Evolutionary conservation across 2,888 invertebrate species (phyloP).

Genomic region (Drosophila paracracens): DNA sequence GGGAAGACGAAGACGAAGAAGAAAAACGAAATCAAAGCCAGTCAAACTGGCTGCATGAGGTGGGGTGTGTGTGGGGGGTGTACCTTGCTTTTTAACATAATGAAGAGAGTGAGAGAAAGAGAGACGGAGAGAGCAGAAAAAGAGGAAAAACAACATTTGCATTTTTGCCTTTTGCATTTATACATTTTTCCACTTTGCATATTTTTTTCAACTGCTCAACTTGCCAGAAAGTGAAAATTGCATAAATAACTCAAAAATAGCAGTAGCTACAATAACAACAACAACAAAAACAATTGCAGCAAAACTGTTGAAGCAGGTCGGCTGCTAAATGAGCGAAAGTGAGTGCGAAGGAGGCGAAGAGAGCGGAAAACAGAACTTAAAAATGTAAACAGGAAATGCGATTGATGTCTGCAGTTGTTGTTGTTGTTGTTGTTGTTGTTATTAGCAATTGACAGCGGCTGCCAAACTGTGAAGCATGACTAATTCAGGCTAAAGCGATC

Average conservation of each 20-base stretch:
- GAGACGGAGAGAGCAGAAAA: constrained; percentile 12
- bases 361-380: constrained; percentile 17
- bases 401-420: constrained; percentile 3
- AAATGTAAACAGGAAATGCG: constrained; percentile 61
- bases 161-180: constrained; percentile 29
- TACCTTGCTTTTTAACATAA: constrained; percentile 70
- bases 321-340: constrained; percentile 62
- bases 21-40: constrained; percentile 23
- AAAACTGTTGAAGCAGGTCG: constrained; percentile 53
- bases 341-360: constrained; percentile 11
- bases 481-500: background rate
- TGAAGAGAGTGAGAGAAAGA: constrained; percentile 36
- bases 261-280: constrained; percentile 15
- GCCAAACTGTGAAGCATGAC: constrained; percentile 62
- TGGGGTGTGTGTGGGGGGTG: constrained; percentile 38
- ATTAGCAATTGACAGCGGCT: constrained; percentile 63
- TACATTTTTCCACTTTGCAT: constrained; percentile 16
- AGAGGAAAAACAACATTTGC: constrained; percentile 50
- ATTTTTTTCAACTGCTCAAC: constrained; percentile 26
- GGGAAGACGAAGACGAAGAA: constrained; percentile 3
- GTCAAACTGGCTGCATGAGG: constrained; percentile 60
- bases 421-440: constrained; percentile 16
- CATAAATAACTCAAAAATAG: constrained; percentile 63
- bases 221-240: constrained; percentile 78
- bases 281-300: constrained; percentile 6